Percentiles rank a stretch among this genome's conserved stretches.
Evolutionary conservation across 2,888 invertebrate genomes (phyloP).

Genomic region (Ptilodon capucinus): DNA sequence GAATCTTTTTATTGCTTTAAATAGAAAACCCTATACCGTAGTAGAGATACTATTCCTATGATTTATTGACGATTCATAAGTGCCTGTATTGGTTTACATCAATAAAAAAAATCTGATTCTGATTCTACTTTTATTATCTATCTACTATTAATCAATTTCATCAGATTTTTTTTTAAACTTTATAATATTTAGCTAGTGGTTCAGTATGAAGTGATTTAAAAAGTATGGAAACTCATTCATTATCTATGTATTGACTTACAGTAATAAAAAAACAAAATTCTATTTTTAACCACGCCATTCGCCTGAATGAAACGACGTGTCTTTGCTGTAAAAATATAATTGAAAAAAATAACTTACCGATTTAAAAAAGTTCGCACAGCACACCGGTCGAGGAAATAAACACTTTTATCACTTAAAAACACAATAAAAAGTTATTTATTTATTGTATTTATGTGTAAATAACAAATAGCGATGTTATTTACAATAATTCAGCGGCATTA

Average conservation of each 20-base stretch:
- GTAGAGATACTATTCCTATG: too few relatives aligned
- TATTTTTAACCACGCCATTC: constrained; percentile 55
- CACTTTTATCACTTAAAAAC: constrained; percentile 62
- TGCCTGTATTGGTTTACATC: too few relatives aligned
- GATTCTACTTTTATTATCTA: too few relatives aligned
- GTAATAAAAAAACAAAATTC: constrained; percentile 19
- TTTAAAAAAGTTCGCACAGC: constrained; percentile 30
- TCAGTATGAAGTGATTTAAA: too few relatives aligned
- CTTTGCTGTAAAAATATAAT: constrained; percentile 19
- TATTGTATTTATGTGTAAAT: constrained; percentile 41
- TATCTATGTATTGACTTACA: neutral
- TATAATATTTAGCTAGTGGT: too few relatives aligned
- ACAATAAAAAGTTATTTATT: constrained; percentile 52
- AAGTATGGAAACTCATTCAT: too few relatives aligned
- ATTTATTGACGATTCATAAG: too few relatives aligned
- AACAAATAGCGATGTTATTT: constrained; percentile 47
- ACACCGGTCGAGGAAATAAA: constrained; percentile 22
- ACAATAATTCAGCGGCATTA: constrained; percentile 45
- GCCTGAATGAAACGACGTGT: constrained; percentile 43
- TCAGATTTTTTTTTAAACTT: too few relatives aligned
- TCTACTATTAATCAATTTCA: too few relatives aligned
- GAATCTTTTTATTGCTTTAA: too few relatives aligned
- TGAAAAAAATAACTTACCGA: constrained; percentile 52
- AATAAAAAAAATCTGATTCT: too few relatives aligned
- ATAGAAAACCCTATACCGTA: too few relatives aligned